Evolutionary conservation across 23 tunicate species (phyloP).

Genomic region (Oikopleura albicans): DNA sequence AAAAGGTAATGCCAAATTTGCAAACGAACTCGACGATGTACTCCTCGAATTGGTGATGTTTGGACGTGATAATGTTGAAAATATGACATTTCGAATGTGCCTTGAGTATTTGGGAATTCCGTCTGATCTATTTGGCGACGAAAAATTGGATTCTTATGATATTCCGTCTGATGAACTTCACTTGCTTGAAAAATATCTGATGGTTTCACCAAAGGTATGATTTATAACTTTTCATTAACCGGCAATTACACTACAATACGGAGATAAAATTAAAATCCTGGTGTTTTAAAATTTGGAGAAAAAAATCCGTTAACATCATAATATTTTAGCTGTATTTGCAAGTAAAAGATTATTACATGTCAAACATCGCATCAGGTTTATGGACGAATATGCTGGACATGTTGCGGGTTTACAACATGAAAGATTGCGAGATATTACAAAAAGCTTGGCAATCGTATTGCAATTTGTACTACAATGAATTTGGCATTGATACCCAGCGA

Average conservation of each 20-base stretch:
- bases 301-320: too few relatives aligned
- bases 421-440: neutral
- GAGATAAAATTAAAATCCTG: neutral
- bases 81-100: too few relatives aligned
- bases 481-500: neutral
- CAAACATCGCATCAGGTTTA: neutral
- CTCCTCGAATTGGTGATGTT: too few relatives aligned
- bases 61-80: too few relatives aligned
- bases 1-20: neutral
- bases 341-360: neutral
- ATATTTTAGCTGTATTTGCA: too few relatives aligned
- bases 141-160: neutral
- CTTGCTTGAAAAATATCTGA: too few relatives aligned
- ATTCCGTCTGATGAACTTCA: too few relatives aligned
- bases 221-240: too few relatives aligned
- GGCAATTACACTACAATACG: too few relatives aligned
- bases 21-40: too few relatives aligned
- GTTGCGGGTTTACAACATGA: neutral
- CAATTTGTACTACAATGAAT: neutral
- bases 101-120: too few relatives aligned
- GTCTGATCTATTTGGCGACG: neutral
- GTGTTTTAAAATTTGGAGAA: neutral
- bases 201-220: too few relatives aligned
- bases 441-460: neutral
- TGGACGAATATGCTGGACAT: neutral